Conservation (phyloP, 2,888 invertebrate species). For the Cremastinae sp. region DNA sequence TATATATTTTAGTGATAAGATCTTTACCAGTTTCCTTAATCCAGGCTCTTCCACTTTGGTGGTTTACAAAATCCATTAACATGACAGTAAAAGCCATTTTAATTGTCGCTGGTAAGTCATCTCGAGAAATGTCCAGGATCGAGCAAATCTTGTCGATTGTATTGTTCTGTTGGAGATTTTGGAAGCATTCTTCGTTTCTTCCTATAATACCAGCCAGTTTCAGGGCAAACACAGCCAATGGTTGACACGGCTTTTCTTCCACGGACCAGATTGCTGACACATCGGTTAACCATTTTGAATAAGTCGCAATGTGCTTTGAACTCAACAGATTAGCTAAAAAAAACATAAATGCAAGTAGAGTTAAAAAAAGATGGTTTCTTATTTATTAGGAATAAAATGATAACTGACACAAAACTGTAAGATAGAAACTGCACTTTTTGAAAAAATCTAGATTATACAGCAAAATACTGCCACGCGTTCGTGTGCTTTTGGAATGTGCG, state of each 20-base stretch:
- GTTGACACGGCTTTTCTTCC: constrained; percentile 76
- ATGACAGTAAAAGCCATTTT: constrained; percentile 86
- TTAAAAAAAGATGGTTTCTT: background rate
- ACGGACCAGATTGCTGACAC: constrained; percentile 72
- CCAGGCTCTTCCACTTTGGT: constrained; percentile 85
- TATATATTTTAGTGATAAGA: constrained; percentile 27
- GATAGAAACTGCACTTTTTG: no score
- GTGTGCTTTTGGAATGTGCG: no score
- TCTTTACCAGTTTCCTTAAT: constrained; percentile 78
- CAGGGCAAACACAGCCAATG: constrained; percentile 84
- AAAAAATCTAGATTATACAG: no score
- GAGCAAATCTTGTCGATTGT: constrained; percentile 77
- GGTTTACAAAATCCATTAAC: constrained; percentile 83
- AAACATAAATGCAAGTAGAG: background rate
- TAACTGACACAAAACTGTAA: no score
- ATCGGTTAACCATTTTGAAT: constrained; percentile 72
- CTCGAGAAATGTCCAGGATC: constrained; percentile 73
- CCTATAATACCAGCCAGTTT: constrained; percentile 84
- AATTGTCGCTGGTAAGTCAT: constrained; percentile 82
- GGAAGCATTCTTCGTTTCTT: constrained; percentile 83
- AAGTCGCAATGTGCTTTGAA: constrained; percentile 61
- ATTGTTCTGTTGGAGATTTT: constrained; percentile 81
- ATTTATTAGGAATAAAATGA: no score
- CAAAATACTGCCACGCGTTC: no score
- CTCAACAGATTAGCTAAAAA: constrained; percentile 61